Evolutionary conservation across 2,797 vertebrate genomes (phyloP), one percentile per base, ranked within the genome.

Genomic region (Falco concolor): DNA sequence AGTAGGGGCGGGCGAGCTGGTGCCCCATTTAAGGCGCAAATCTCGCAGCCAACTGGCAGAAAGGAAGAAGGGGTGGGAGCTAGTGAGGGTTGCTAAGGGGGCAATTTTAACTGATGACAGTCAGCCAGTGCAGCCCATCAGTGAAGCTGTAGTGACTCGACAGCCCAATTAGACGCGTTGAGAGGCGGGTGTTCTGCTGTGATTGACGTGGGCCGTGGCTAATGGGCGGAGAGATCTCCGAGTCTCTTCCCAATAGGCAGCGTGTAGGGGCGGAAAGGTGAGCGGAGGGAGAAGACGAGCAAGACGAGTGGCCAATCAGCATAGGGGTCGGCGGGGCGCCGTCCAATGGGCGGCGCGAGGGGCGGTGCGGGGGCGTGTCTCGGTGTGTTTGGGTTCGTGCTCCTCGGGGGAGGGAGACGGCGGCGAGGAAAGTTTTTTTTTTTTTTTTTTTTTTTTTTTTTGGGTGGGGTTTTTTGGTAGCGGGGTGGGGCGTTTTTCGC

Each of bases 341-440:
- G 32, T 63, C 98, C 97, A 98, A 98, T 98, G 78, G 75, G 52
- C 32, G 77, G 70, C 0, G n/a, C 12, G 76, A 40, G 87, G 63
- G 81, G 84, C 96, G 93, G 88, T 0, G 59, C 72, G 90, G 92
- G 60, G 98, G 98, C 69, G 97, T 97, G 96, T 74, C 78, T 82
- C 70, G 25, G 90, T 97, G 98, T 98, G 97, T 98, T 98, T 98
- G 98, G 98, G 98, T 98, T 98, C 92, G 98, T 98, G 97, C 97
- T 98, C 96, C 97, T 95, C 91, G 96, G 97, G 98, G 97, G 98
- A 97, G 96, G 90, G 97, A 89, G 97, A 96, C 94, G 96, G 91
- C 87, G 74, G 93, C 96, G 97, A 97, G 97, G 97, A 98, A 98
- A 98, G 97, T 98, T 98, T 98, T 96, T 97, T 97, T 97, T 52